Conservation (phyloP, 2,113 vertebrate species). For the Burhinus oedicnemus region DNA sequence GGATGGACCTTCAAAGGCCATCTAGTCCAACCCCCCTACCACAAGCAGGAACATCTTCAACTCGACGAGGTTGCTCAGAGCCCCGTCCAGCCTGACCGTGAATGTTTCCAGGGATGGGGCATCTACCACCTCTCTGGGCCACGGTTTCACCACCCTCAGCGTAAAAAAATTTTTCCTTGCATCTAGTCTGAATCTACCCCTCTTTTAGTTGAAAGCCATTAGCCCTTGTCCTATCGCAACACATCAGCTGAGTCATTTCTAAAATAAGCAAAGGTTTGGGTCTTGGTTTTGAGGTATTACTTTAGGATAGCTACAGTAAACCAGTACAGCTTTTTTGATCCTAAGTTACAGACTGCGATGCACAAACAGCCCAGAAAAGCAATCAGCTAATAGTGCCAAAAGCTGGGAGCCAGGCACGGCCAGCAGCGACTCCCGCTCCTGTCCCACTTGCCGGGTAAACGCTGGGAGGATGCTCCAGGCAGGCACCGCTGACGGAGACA, state of each 20-base stretch:
- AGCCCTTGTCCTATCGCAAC: background rate
- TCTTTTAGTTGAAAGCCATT: background rate
- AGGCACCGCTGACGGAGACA: accelerated
- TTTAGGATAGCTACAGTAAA: background rate
- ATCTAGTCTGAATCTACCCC: background rate
- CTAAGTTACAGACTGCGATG: accelerated
- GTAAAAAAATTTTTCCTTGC: background rate
- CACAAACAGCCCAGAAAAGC: background rate
- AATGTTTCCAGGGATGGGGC: background rate
- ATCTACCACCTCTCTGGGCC: background rate
- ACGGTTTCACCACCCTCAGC: background rate
- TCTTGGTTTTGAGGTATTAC: background rate
- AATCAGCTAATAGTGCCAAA: background rate
- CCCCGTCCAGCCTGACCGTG: background rate
- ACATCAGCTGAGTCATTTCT: background rate
- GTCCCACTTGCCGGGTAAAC: accelerated
- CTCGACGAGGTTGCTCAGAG: background rate
- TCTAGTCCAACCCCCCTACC: background rate
- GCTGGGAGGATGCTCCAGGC: background rate
- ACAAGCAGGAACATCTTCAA: background rate
- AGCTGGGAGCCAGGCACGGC: background rate
- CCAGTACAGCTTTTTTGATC: background rate
- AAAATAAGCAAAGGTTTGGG: background rate
- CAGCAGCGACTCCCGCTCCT: background rate
- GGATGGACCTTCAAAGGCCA: background rate